These are phyloP conservation scores for Netelia melanura DNA, from an alignment of 2,888 invertebrate genomes.

Conservation along the genomic window DNA sequence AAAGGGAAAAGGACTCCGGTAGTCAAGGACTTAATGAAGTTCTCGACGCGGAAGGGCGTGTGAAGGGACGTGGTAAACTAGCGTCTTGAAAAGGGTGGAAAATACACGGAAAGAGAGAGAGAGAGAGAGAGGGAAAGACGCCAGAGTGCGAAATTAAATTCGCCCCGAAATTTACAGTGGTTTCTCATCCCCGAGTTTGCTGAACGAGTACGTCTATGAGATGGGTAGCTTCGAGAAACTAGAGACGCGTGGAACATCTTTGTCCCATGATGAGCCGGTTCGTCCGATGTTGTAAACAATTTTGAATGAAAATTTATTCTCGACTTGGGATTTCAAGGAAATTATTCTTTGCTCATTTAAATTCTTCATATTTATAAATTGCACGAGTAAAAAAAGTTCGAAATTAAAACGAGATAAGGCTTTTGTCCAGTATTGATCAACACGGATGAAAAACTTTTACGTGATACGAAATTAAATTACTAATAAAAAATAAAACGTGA, in stretches of 20 bases:
- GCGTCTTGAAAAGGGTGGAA: slow-evolving; percentile 55
- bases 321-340: too few species aligned
- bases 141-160: slow-evolving; percentile 69
- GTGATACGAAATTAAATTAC: too few species aligned
- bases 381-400: neutral
- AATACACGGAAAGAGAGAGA: slow-evolving; percentile 13
- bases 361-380: neutral
- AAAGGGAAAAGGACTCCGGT: slow-evolving; percentile 41
- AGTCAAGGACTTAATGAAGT: slow-evolving; percentile 66
- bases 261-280: neutral
- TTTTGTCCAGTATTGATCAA: too few species aligned
- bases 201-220: neutral
- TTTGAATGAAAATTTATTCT: neutral
- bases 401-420: neutral
- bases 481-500: too few species aligned
- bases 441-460: too few species aligned
- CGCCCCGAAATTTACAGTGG: slow-evolving; percentile 69
- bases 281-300: neutral
- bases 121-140: neutral
- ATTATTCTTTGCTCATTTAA: too few species aligned
- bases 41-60: slow-evolving; percentile 64
- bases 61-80: slow-evolving; percentile 64
- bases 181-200: slow-evolving; percentile 39
- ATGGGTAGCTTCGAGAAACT: neutral
- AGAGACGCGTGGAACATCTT: neutral